phyloP scores from a whole-genome alignment of 2,113 vertebrate genomes.

The Odocoileus hemionus region DNA sequence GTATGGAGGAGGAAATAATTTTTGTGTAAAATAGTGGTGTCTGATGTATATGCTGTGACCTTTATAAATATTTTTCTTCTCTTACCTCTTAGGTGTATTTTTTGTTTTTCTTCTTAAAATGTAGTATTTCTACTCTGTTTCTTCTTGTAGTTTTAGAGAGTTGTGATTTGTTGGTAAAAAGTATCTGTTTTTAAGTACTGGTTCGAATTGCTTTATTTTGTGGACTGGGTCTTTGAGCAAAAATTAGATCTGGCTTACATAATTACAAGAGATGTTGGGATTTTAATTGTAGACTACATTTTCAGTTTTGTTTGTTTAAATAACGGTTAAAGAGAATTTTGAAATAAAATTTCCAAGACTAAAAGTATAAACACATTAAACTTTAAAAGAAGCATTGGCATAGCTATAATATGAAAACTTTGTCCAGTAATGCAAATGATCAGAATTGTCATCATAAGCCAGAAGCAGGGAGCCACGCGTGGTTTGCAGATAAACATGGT shows the following conservation, averaged over 20 bases:
- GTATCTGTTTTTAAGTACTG: neutral
- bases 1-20: neutral
- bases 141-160: neutral
- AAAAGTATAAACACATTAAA: neutral
- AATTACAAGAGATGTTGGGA: neutral
- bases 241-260: neutral
- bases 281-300: slow-evolving; percentile 4
- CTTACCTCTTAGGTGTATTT: neutral
- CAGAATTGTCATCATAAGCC: neutral
- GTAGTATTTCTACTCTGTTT: neutral
- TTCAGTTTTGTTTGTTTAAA: neutral
- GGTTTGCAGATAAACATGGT: neutral
- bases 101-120: neutral
- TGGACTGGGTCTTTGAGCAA: neutral
- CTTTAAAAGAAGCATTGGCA: neutral
- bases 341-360: neutral
- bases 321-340: neutral
- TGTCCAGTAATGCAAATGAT: neutral
- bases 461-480: neutral
- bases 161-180: neutral
- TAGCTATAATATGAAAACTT: neutral
- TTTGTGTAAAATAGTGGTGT: neutral
- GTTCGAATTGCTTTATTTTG: slow-evolving; percentile 4
- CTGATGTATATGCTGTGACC: neutral
- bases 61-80: slow-evolving; percentile 21